Percentiles rank a stretch among this genome's conserved stretches.
Conservation (phyloP, 1,140 invertebrate genomes). For the Potamilus streckersoni region DNA sequence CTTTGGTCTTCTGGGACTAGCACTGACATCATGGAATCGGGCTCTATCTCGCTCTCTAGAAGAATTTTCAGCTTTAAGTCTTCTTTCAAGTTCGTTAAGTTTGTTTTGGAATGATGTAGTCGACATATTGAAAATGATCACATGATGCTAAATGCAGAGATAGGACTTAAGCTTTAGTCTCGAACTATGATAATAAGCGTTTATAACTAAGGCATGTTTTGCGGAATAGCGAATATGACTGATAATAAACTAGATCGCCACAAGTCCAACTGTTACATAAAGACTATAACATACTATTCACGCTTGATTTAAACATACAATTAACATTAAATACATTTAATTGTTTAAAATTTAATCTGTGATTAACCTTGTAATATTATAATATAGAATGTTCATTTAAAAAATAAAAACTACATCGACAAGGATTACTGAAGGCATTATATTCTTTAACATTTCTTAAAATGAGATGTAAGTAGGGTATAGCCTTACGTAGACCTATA, state of each 20-base stretch:
- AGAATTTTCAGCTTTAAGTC: conserved; percentile 77
- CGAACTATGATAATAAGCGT: background rate
- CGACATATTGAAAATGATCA: conserved; percentile 59
- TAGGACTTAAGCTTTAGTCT: background rate
- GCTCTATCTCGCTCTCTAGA: conserved; percentile 63
- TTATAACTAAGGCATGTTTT: background rate
- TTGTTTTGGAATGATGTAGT: conserved; percentile 66
- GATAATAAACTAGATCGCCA: background rate
- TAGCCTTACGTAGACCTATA: background rate
- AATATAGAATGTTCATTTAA: too few species aligned
- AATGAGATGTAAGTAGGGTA: background rate
- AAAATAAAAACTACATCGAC: too few species aligned
- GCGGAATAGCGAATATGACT: background rate
- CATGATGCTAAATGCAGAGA: conserved; percentile 39
- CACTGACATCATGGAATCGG: conserved; percentile 18
- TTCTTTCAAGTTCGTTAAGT: conserved; percentile 76
- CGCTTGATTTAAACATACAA: background rate
- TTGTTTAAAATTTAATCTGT: too few species aligned
- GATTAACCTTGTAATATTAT: too few species aligned
- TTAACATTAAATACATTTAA: too few species aligned
- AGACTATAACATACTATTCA: background rate
- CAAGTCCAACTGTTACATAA: background rate
- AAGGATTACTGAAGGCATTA: too few species aligned
- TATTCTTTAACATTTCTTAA: too few species aligned
- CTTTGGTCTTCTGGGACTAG: conserved; percentile 45